Base-by-base conservation (phyloP, 1,140 invertebrate species). In the Macrocentrus cingulum region DNA sequence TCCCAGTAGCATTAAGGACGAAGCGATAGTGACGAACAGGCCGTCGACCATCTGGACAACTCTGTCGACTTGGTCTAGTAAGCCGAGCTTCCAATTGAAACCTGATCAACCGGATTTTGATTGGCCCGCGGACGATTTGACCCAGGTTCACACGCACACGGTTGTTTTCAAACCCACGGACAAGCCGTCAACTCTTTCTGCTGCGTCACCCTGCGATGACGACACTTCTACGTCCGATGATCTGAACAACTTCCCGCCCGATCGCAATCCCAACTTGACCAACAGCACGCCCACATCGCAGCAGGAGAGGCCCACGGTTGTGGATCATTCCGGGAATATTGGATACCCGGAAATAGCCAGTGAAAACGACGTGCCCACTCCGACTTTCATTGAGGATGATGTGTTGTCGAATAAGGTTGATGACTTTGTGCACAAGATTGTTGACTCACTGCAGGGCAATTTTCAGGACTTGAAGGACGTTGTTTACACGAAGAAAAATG, bases 391-490 rank as follows among this genome's bases (percentile, higher is more conserved):
- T 52, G 88, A 90, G 67, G 89, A 92, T 62, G 85, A 86, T 1
- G 84, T 85, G 44, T 71, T 92, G 7, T 87, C 89, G 56, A 84
- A 88, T 7, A 92, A 91, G 77, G 87, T 92, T 63, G 89, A 91
- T 63, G 81, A 85, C 0, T 88, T 93, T 67, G 90, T 93, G 0
- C 87, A 89, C 65, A 91, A 91, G 70, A 88, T 92, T 13, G 89
- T 92, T 6, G 84, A 90, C 59, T 91, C 89, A 15, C 75, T 93
- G 1, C 88, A 91, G 74, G 88, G 85, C 11, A 91, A 91, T 18
- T 92, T 93, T 67, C 84, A 90, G 60, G 88, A 88, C 48, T 68
- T 92, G 9, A 88, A 90, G 60, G 89, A 91, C 60, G 85, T 92
- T 37, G 86, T 92, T 2, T 83, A 87, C 63, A 84, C 82, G 37